These are phyloP conservation scores for Acipenser ruthenus DNA, from an alignment of 2,797 vertebrate genomes.

Conservation along the genomic window DNA sequence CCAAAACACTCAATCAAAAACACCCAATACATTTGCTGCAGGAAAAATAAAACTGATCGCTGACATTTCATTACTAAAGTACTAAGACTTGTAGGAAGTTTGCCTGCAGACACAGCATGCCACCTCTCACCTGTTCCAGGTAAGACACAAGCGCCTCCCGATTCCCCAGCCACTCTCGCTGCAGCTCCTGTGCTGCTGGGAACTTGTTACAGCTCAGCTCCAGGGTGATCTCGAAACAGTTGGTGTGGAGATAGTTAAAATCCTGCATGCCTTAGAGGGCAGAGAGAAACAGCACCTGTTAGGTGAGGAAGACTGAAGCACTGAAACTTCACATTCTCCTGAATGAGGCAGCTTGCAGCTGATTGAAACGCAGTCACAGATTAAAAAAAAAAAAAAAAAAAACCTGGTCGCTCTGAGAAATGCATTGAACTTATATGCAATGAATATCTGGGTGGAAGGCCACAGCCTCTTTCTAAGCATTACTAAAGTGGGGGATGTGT, in stretches of 20 bases:
- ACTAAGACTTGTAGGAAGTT: too few relatives aligned
- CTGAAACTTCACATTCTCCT: neutral
- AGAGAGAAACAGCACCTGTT: neutral
- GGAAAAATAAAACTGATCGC: too few relatives aligned
- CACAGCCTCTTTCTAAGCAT: too few relatives aligned
- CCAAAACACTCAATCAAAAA: too few relatives aligned
- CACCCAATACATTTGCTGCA: too few relatives aligned
- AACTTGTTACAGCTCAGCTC: conserved; percentile 96
- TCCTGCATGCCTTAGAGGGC: conserved; percentile 85
- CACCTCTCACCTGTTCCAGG: conserved; percentile 75
- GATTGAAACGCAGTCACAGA: conserved; percentile 26
- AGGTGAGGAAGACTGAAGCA: neutral
- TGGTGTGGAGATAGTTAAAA: conserved; percentile 93
- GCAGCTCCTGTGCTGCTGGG: conserved; percentile 67
- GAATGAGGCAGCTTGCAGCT: neutral
- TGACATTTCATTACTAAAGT: too few relatives aligned
- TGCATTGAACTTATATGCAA: neutral
- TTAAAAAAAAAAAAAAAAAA: conserved; percentile 42
- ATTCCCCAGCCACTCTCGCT: conserved; percentile 86
- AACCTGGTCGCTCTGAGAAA: conserved; percentile 27
- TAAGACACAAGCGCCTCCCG: conserved; percentile 86
- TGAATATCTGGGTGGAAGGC: too few relatives aligned
- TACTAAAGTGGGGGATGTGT: too few relatives aligned
- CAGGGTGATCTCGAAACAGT: conserved; percentile 96
- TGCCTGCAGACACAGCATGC: too few relatives aligned